Percentiles rank a stretch among this genome's conserved stretches.
Conservation (phyloP, 2,888 invertebrate species). For the Morpho deidamia region DNA sequence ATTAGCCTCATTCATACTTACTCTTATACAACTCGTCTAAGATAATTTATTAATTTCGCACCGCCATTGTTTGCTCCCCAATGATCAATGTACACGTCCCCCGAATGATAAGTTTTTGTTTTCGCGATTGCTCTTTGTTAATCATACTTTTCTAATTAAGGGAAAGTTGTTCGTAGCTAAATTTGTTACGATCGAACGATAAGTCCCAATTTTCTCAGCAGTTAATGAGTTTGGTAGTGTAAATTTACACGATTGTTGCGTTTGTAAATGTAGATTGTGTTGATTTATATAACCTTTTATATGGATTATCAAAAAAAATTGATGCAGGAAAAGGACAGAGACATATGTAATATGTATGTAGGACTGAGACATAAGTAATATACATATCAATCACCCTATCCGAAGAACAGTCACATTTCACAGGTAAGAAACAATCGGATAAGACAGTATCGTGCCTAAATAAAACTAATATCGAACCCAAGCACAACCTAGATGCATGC, state of each 20-base stretch:
- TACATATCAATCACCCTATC: too few relatives aligned
- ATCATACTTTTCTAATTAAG: conserved; percentile 76
- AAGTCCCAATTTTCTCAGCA: conserved; percentile 36
- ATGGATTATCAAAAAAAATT: too few relatives aligned
- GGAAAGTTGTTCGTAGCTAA: conserved; percentile 54
- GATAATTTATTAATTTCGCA: conserved; percentile 72
- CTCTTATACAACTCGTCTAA: conserved; percentile 41
- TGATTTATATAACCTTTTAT: neutral
- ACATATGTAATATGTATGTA: too few relatives aligned
- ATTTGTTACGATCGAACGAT: conserved; percentile 64
- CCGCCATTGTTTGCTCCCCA: conserved; percentile 53
- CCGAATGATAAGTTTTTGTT: conserved; percentile 68
- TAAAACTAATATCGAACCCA: too few relatives aligned
- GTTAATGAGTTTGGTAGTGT: conserved; percentile 36
- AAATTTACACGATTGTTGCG: conserved; percentile 16
- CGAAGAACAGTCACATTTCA: too few relatives aligned
- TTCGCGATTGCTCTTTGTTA: conserved; percentile 73
- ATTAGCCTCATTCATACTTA: neutral
- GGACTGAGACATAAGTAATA: too few relatives aligned
- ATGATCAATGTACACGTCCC: conserved; percentile 51
- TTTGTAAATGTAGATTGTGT: conserved; percentile 9
- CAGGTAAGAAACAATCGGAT: too few relatives aligned
- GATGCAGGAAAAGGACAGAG: too few relatives aligned
- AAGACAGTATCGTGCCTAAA: too few relatives aligned
- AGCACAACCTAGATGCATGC: too few relatives aligned